Evolutionary conservation across 2,888 invertebrate species (phyloP).

Genomic region (Apeira syringaria): DNA sequence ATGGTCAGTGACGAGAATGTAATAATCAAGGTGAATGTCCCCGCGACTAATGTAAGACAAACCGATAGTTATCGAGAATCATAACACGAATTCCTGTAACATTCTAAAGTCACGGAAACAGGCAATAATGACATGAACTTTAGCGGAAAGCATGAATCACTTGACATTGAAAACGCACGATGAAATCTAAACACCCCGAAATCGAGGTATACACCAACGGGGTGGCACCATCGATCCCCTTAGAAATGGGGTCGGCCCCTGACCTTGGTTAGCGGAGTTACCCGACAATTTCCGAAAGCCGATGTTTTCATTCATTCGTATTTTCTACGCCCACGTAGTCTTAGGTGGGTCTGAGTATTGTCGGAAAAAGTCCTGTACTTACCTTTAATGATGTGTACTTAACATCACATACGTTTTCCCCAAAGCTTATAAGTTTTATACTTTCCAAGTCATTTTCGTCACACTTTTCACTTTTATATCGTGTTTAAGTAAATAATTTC

Average conservation of each 20-base stretch:
- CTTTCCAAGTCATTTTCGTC: conserved; percentile 13
- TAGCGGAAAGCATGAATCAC: conserved; percentile 61
- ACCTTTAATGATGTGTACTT: conserved; percentile 47
- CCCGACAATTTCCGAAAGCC: conserved; percentile 64
- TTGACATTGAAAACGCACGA: conserved; percentile 78
- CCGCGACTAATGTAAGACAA: conserved; percentile 18
- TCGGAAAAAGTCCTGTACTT: conserved; percentile 30
- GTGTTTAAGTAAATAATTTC: not conserved
- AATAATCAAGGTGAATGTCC: no score
- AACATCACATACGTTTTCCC: conserved; percentile 32
- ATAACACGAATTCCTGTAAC: conserved; percentile 40
- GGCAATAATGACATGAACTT: conserved; percentile 58
- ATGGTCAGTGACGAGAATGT: no score
- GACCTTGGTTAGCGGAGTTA: conserved; percentile 64
- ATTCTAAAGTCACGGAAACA: conserved; percentile 60
- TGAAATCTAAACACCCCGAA: conserved; percentile 58
- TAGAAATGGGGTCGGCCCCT: conserved; percentile 69
- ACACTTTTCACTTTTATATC: conserved; percentile 4
- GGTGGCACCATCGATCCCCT: conserved; percentile 78
- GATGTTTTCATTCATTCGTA: conserved; percentile 70
- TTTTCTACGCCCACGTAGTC: conserved; percentile 45
- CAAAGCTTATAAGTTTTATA: conserved; percentile 17
- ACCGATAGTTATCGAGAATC: conserved; percentile 24
- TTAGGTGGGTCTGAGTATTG: conserved; percentile 42
- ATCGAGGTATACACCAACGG: conserved; percentile 58